Percentiles rank a stretch among this genome's conserved stretches.
phyloP scores from a whole-genome alignment of 2,888 invertebrate species.

The Polydrusus pterygomalis region DNA sequence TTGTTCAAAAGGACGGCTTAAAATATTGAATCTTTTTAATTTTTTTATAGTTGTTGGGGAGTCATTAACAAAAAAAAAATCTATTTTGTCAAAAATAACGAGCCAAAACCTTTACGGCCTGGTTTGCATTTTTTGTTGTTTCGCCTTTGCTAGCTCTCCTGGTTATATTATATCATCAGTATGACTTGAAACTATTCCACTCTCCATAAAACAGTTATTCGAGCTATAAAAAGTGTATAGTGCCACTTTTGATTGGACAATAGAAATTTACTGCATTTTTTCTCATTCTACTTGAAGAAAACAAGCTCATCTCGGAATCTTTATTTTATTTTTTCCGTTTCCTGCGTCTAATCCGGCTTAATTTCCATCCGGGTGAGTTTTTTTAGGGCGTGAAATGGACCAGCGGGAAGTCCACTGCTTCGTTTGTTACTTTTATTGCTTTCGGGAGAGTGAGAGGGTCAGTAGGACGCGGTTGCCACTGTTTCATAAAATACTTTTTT shows the following conservation, averaged over 20 bases:
- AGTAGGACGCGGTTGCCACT: constrained; percentile 50
- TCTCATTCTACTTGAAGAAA: constrained; percentile 42
- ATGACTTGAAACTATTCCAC: too few relatives aligned
- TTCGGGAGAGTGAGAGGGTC: constrained; percentile 58
- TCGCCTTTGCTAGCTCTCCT: too few relatives aligned
- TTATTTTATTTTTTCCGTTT: constrained; percentile 71
- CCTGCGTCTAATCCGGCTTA: constrained; percentile 70
- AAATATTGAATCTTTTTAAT: constrained; percentile 5
- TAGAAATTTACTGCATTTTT: constrained; percentile 12
- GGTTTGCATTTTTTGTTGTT: too few relatives aligned
- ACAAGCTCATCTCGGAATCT: constrained; percentile 46
- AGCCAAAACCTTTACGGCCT: too few relatives aligned
- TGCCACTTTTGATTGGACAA: constrained; percentile 12
- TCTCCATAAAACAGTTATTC: background rate
- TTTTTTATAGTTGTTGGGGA: background rate
- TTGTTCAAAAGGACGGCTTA: constrained; percentile 4
- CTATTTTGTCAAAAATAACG: too few relatives aligned
- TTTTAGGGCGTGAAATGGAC: constrained; percentile 67
- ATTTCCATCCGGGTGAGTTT: constrained; percentile 68
- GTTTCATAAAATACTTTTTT: background rate
- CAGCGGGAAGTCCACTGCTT: constrained; percentile 63
- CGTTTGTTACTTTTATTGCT: constrained; percentile 65
- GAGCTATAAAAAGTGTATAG: constrained; percentile 8
- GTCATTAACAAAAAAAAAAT: background rate
- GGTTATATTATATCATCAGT: too few relatives aligned